Conservation (phyloP, 2,113 vertebrate genomes). For the Parus major region DNA sequence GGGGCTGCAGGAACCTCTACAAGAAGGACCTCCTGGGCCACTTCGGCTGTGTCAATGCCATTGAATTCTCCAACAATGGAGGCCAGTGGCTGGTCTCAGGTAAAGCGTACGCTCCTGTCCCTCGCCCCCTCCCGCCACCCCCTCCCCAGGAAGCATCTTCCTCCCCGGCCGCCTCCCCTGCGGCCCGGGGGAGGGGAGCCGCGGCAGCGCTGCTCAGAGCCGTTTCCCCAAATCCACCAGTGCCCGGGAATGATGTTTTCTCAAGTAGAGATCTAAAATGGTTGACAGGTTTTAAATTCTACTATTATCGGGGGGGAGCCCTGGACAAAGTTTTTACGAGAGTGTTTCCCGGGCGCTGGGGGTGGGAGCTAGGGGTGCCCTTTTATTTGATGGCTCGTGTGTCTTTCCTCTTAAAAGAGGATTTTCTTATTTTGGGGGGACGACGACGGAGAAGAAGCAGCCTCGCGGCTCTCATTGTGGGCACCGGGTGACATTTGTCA, state of each 20-base stretch:
- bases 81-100: conserved; percentile 98
- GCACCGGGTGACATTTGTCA: neutral
- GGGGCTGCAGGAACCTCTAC: conserved; percentile 92
- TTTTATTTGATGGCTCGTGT: neutral
- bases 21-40: conserved; percentile 96
- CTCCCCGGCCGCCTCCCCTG: neutral
- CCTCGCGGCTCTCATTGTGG: neutral
- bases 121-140: neutral
- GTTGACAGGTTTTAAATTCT: conserved; percentile 76
- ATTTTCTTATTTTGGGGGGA: neutral
- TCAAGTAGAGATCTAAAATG: conserved; percentile 74
- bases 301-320: neutral
- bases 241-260: conserved; percentile 9
- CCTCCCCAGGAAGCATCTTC: neutral
- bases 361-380: neutral
- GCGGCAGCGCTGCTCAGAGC: conserved; percentile 22
- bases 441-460: neutral
- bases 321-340: conserved; percentile 38
- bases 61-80: conserved; percentile 98
- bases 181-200: conserved; percentile 32
- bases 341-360: conserved; percentile 1
- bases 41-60: conserved; percentile 99
- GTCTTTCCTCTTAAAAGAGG: neutral
- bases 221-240: neutral
- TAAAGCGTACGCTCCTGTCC: conserved; percentile 69